Percentiles rank a stretch among this genome's conserved stretches.
Conservation (phyloP, 30 jellyfish, hydroid and myxozoan species). For the Rhopilema esculentum region DNA sequence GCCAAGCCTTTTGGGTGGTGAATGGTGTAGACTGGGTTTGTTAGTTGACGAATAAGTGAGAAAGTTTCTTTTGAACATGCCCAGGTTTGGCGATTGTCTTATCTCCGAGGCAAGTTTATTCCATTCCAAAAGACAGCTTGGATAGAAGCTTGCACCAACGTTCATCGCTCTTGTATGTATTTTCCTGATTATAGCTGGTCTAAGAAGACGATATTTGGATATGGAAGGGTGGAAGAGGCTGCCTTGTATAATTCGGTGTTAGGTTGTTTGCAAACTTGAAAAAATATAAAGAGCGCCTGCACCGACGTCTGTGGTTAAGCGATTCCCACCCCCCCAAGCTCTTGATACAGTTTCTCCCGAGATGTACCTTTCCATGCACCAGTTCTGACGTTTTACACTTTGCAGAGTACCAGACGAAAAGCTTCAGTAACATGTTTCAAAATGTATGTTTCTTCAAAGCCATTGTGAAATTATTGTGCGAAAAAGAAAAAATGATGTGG, state of each 20-base stretch:
- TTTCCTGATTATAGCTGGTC: slow-evolving; percentile 6
- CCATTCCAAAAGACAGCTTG: too few species aligned
- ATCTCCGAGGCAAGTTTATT: too few species aligned
- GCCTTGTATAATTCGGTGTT: neutral
- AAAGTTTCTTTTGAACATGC: too few species aligned
- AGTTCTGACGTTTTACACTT: too few species aligned
- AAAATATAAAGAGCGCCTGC: slow-evolving; percentile 27
- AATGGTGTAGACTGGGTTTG: too few species aligned
- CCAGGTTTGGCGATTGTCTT: too few species aligned
- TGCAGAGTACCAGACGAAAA: too few species aligned
- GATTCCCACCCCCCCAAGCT: slow-evolving; percentile 52
- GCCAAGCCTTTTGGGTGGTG: too few species aligned
- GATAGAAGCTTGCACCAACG: too few species aligned
- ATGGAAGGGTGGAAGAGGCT: too few species aligned
- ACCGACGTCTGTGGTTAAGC: slow-evolving; percentile 48
- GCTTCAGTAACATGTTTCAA: too few species aligned
- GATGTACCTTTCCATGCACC: slow-evolving; percentile 46
- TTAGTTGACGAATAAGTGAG: too few species aligned
- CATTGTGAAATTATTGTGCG: neutral
- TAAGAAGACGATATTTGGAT: slow-evolving; percentile 20
- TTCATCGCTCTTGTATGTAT: slow-evolving; percentile 15
- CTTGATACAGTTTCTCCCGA: slow-evolving; percentile 39
- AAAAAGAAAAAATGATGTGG: neutral
- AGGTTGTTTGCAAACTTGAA: neutral
- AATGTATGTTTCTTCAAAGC: neutral